Evolutionary conservation across 2,797 vertebrate genomes (phyloP).

Genomic region (Thripadectes ignobilis): DNA sequence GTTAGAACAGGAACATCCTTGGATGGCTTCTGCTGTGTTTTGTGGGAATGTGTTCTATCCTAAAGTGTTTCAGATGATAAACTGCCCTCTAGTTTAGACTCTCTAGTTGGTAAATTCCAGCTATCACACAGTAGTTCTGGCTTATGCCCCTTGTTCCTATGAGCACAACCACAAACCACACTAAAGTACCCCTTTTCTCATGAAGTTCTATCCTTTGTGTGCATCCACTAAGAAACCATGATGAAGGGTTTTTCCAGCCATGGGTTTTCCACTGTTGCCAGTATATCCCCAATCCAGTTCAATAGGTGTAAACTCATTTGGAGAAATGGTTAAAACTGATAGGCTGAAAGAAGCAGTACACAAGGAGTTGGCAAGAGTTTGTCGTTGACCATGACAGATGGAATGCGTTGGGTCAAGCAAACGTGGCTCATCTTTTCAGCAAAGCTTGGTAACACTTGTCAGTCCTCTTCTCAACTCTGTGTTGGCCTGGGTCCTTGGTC

Average conservation of each 20-base stretch:
- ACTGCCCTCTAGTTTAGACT: not conserved
- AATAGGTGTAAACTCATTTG: accelerated
- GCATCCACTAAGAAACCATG: not conserved
- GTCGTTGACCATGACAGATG: not conserved
- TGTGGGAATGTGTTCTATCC: not conserved
- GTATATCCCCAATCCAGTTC: not conserved
- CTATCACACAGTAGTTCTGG: not conserved
- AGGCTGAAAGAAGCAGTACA: not conserved
- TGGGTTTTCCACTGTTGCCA: not conserved
- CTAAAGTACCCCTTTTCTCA: not conserved
- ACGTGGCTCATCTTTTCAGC: not conserved
- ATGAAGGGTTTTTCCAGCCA: not conserved
- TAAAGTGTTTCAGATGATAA: not conserved
- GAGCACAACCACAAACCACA: not conserved
- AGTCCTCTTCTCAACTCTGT: not conserved
- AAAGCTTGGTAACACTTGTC: not conserved
- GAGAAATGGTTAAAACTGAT: not conserved
- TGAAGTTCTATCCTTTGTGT: not conserved
- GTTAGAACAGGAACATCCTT: not conserved
- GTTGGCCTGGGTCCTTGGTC: not conserved
- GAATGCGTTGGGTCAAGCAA: not conserved
- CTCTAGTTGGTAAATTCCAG: not conserved
- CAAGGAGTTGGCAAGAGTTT: not conserved
- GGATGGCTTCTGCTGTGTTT: not conserved
- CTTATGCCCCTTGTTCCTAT: not conserved